phyloP scores from a whole-genome alignment of 2,797 vertebrate species.

The Danio albolineatus region DNA sequence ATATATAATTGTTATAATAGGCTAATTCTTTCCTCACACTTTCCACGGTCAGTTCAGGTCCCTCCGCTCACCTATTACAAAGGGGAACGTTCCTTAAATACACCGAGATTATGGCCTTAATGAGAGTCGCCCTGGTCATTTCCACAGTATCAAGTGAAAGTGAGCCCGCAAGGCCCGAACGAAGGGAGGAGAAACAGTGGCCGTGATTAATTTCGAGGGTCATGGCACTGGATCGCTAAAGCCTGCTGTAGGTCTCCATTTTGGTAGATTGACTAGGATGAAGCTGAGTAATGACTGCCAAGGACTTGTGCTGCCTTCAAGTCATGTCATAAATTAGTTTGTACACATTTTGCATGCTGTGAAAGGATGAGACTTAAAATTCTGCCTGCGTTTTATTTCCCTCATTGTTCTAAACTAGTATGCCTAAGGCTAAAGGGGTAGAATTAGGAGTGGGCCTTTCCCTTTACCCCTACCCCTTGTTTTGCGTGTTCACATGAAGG shows the following conservation, averaged over 20 bases:
- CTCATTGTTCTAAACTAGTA: not conserved
- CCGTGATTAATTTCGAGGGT: conserved; percentile 21
- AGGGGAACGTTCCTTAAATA: conserved; percentile 30
- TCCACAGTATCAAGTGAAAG: conserved; percentile 14
- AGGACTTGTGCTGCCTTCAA: not conserved
- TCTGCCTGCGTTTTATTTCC: not conserved
- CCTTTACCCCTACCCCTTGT: too few relatives aligned
- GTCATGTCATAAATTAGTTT: not conserved
- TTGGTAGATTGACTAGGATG: not conserved
- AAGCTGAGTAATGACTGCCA: not conserved
- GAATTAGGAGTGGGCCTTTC: too few relatives aligned
- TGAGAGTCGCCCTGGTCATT: conserved; percentile 15
- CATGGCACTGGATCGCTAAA: not conserved
- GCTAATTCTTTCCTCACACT: conserved; percentile 48
- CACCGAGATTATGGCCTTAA: conserved; percentile 37
- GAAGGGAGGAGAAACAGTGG: conserved; percentile 11
- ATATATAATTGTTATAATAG: conserved; percentile 54
- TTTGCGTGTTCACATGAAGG: too few relatives aligned
- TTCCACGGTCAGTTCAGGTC: conserved; percentile 33
- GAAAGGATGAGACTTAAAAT: not conserved
- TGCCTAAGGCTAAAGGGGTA: too few relatives aligned
- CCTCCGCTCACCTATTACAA: conserved; percentile 23
- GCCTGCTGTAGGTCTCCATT: conserved; percentile 23
- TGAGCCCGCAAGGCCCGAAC: conserved; percentile 6
- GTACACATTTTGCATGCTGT: not conserved